Base-by-base conservation (phyloP, 2,113 vertebrate genomes). In the Dipodomys ordii region DNA sequence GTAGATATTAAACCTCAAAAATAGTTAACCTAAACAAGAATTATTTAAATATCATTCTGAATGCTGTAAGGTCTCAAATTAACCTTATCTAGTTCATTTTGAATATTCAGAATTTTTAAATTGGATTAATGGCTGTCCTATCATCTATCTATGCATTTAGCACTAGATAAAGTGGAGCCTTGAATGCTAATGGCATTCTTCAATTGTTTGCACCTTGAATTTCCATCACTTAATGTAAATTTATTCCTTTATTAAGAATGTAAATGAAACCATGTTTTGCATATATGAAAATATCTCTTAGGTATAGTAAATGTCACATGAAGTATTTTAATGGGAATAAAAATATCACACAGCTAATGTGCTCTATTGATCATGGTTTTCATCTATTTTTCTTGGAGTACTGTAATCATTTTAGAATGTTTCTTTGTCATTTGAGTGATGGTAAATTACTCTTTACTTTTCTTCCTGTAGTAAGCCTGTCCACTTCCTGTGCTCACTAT, bases 141-240 rank as follows among this genome's bases (percentile, higher is more conserved):
- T 32, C 20, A 20, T 73, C 82, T 84, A 71, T 46, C 22, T 46
- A 44, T 57, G 16, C 62, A 39, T 57, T 57, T 57, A 57, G 12
- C 9, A 57, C 65, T 69, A 57, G n/a, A n/a, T 62, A 49, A n/a
- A 30, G 25, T 71, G 4, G 23, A 87, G 11, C 81, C 6, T 39
- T 71, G 79, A 77, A 74, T 81, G 16, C 19, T 79, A 74, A 85
- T 82, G 16, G 6, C 44, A 30, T 25, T 62, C 27, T 68, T 91
- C 10, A 72, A 15, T 67, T 87, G 16, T 28, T 90, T 85, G 4
- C 6, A 93, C 10, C 30, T 91, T 89, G 89, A 18, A 3, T 79
- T 94, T 91, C 77, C 76, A 44, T 81, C 6, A 85, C 20, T 88
- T 88, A 95, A 86, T 83, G 44, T 88, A 88, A 94, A 90, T 88